phyloP scores from a whole-genome alignment of 2,113 vertebrate genomes.

The Thunnus thynnus region DNA sequence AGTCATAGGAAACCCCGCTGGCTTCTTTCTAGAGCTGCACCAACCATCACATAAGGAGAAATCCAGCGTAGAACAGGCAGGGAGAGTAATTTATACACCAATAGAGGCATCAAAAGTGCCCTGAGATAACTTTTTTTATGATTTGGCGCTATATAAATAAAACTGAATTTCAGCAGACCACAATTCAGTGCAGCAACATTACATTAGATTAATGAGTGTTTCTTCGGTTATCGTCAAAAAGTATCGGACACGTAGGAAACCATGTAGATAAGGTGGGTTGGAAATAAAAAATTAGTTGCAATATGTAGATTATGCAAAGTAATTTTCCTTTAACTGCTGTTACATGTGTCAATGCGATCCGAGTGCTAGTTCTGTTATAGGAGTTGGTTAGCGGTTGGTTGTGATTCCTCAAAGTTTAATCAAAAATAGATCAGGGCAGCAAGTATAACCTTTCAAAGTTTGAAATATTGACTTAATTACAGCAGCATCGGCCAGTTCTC shows the following conservation, averaged over 20 bases:
- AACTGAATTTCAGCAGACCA: not conserved
- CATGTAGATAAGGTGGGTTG: not conserved
- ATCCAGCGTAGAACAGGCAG: no score
- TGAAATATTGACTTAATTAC: not conserved
- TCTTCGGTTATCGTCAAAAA: no score
- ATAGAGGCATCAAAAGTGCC: no score
- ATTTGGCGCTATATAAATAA: no score
- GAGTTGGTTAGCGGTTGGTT: not conserved
- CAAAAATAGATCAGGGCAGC: slow-evolving; percentile 19
- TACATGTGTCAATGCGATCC: not conserved
- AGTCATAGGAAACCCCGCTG: no score
- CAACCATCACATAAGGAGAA: no score
- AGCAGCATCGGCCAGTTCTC: not conserved
- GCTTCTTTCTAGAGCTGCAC: no score
- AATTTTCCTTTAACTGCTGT: not conserved
- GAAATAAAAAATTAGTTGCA: not conserved
- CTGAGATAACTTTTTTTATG: no score
- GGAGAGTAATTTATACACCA: no score
- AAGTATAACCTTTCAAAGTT: not conserved
- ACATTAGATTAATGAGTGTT: no score
- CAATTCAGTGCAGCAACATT: not conserved
- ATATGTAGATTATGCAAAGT: no score
- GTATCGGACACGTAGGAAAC: not conserved
- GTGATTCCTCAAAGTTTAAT: not conserved
- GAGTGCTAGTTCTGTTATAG: no score